Evolutionary conservation across 2,797 vertebrate species (phyloP), one percentile per base, ranked within the genome.

Genomic region (Phylloscopus collybita): DNA sequence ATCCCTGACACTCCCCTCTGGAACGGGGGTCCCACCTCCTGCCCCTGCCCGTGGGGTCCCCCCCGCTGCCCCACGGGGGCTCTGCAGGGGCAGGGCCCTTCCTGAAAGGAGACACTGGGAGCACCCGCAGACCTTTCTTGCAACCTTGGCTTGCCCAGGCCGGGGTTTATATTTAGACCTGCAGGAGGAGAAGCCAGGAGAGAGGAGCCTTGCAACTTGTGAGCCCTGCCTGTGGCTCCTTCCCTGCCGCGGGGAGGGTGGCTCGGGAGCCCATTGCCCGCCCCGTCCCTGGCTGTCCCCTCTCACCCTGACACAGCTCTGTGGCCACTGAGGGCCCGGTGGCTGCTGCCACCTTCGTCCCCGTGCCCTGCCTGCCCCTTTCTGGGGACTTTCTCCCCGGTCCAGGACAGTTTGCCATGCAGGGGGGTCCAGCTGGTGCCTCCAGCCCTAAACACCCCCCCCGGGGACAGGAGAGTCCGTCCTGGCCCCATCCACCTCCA

Each of bases 121-220:
- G 62, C 79, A 79, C 80, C 57, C 16, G 6, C 83, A 91, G 84
- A 95, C 93, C 94, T 95, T 97, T 90, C 80, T 84, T 93, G 90
- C 90, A 96, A 92, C 94, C 95, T 95, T 93, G 92, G 71, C 89
- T 95, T 95, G 94, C 60, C 86, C 72, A 87, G 69, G 84, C 59
- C 2, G 36, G 54, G 50, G 90, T 97, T 97, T 97, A 97, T 97
- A 97, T 97, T 97, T 97, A 97, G 97, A 92, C 53, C 74, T 47
- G 60, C 78, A 84, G 60, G 57, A 93, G 82, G 67, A 94, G 93
- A 94, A 92, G 89, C 53, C 83, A 93, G 92, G 86, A 97, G 96
- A 90, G 88, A 86, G 84, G 84, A 70, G 32, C 85, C 91, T 94
- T 94, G 88, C 49, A 38, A 69, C 81, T 86, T 79, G 61, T 47